Percentiles rank a stretch among this genome's conserved stretches.
These are phyloP conservation scores for Camelus bactrianus DNA, from an alignment of 2,113 vertebrate genomes.

Conservation along the genomic window DNA sequence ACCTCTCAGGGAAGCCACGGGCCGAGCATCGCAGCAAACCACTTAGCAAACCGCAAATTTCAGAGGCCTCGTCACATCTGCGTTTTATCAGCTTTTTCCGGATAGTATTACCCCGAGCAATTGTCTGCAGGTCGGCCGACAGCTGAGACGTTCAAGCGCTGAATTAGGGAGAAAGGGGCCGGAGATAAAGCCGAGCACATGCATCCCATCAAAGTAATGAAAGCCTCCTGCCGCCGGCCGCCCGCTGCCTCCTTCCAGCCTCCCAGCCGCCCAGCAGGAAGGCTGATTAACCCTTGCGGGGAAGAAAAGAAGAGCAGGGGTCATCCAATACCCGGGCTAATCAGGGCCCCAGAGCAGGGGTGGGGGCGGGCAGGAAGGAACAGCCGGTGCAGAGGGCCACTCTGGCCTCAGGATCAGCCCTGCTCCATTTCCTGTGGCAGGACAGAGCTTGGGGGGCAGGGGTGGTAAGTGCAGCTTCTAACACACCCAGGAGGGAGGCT, in stretches of 20 bases:
- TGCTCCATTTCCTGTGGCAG: conserved; percentile 52
- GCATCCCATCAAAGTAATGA: conserved; percentile 93
- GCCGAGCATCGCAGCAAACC: conserved; percentile 87
- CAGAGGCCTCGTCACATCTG: conserved; percentile 97
- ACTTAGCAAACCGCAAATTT: conserved; percentile 98
- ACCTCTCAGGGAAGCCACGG: conserved; percentile 87
- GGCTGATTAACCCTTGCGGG: conserved; percentile 91
- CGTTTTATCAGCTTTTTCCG: conserved; percentile 98
- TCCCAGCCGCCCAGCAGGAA: conserved; percentile 90
- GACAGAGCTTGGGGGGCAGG: background rate
- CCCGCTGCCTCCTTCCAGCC: conserved; percentile 87
- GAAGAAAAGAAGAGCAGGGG: conserved; percentile 88
- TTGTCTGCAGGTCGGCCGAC: conserved; percentile 98
- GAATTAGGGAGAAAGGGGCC: conserved; percentile 97
- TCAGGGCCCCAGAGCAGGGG: conserved; percentile 84
- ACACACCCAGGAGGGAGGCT: background rate
- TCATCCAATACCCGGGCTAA: conserved; percentile 88
- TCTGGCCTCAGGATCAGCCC: conserved; percentile 79
- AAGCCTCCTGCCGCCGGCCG: conserved; percentile 90
- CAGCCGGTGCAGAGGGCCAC: conserved; percentile 81
- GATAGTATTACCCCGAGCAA: conserved; percentile 98
- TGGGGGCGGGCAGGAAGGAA: conserved; percentile 87
- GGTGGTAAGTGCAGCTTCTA: background rate
- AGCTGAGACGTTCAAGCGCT: conserved; percentile 96
- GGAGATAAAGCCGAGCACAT: conserved; percentile 93